These are phyloP conservation scores for Aurelia coerulea DNA, from an alignment of 30 jellyfish, hydroid and myxozoan genomes.

Conservation along the genomic window DNA sequence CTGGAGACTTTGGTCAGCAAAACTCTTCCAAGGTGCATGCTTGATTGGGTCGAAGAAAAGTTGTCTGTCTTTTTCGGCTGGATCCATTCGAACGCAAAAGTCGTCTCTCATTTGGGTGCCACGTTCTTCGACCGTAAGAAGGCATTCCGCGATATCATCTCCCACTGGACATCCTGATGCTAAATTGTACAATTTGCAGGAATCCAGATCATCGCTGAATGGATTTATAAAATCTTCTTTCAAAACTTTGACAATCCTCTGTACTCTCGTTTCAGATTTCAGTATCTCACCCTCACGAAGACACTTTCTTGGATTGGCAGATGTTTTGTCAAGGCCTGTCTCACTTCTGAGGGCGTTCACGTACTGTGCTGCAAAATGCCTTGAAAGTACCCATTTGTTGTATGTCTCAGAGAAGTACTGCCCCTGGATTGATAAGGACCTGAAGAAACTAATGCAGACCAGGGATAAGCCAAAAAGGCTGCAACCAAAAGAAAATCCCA, in stretches of 20 bases:
- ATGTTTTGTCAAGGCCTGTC: not conserved
- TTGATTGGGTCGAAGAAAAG: no score
- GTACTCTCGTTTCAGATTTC: conserved; percentile 29
- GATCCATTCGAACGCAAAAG: no score
- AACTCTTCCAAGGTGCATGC: conserved; percentile 14
- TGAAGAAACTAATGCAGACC: no score
- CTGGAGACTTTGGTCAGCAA: conserved; percentile 2
- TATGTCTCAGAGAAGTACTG: no score
- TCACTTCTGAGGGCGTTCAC: conserved; percentile 9
- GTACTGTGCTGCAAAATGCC: not conserved
- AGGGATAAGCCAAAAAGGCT: no score
- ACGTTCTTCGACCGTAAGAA: conserved; percentile 31
- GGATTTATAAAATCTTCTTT: conserved; percentile 8
- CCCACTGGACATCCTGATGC: conserved; percentile 23
- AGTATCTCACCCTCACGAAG: conserved; percentile 29
- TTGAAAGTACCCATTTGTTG: no score
- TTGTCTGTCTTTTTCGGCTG: no score
- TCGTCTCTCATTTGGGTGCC: conserved; percentile 1
- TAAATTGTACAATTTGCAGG: conserved; percentile 17
- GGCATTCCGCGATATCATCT: conserved; percentile 35
- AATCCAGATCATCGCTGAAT: conserved; percentile 1
- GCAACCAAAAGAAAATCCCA: no score
- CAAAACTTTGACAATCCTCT: conserved; percentile 12
- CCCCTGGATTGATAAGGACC: no score
- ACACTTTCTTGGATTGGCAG: conserved; percentile 28